Evolutionary conservation across 1,140 invertebrate genomes (phyloP), one percentile per base, ranked within the genome.

Genomic region (Drosophila nannoptera): DNA sequence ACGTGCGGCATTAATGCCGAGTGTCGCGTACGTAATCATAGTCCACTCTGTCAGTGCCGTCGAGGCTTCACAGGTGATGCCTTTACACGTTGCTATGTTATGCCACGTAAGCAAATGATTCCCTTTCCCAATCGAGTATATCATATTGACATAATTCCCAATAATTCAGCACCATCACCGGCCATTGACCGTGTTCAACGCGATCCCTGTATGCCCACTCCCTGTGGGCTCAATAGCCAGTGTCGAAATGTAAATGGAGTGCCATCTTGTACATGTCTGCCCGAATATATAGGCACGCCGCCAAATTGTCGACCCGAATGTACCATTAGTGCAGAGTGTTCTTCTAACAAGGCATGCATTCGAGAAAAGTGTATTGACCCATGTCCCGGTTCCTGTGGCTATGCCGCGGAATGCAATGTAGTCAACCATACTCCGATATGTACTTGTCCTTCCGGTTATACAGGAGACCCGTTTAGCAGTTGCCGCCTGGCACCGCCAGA

Each of bases 321-420:
- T 89, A 90, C 96, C 29, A 93, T 96, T 8, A 96, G 94, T 78
- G 93, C 94, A 0, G 96, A 97, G 90, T 97, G 96, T 89, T 90
- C 94, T 5, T 92, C 92, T 42, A 94, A 93, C 43, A 93, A 93
- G 83, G 94, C 95, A 22, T 97, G 96, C 77, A 92, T 96, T 11
- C 94, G 94, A 75, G 93, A 96, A 78, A 95, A 95, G 80, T 97
- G 96, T 88, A 93, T 94, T 2, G 94, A 97, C 90, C 96, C 96
- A 0, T 97, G 96, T 86, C 90, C 93, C 0, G 95, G 95, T 9
- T 93, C 95, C 5, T 97, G 96, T 87, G 96, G 95, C 12, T 92
- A 93, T 69, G 92, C 92, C 43, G 95, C 96, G n/a, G 91, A 94
- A 35, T 97, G 96, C 86, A 94, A 94, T 91, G 95, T 96, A 2